A percentile compares a stretch with the other conserved stretches of the same genome.
Conservation (phyloP, 2,888 invertebrate species). For the Tryphoninae sp. region DNA sequence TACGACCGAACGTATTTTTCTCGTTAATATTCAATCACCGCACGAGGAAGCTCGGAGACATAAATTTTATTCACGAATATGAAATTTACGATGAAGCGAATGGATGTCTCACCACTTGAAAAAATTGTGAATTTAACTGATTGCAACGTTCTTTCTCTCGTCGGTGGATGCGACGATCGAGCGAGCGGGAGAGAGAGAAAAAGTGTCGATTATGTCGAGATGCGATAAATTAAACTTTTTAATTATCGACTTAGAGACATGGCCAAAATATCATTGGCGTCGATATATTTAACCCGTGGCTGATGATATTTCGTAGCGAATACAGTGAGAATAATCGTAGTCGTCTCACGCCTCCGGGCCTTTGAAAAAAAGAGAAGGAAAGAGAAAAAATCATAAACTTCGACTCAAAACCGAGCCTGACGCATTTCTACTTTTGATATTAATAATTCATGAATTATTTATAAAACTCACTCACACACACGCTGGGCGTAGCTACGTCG, state of each 20-base stretch:
- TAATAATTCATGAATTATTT: slow-evolving; percentile 40
- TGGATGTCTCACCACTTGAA: neutral
- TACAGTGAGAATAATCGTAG: slow-evolving; percentile 3
- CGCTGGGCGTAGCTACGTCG: neutral
- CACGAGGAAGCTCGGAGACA: neutral
- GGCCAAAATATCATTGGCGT: slow-evolving; percentile 1
- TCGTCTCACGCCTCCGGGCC: neutral
- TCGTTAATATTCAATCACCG: slow-evolving; percentile 56
- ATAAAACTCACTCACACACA: neutral
- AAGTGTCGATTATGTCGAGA: slow-evolving; percentile 43
- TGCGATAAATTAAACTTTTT: slow-evolving; percentile 55
- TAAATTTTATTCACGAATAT: slow-evolving; percentile 5
- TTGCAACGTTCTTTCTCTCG: neutral
- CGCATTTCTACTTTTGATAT: slow-evolving; percentile 1
- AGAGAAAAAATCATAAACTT: slow-evolving; percentile 9
- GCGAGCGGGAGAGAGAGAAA: neutral
- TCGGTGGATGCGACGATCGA: neutral
- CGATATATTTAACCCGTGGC: neutral
- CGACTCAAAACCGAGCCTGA: neutral
- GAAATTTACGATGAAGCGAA: neutral
- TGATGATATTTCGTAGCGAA: neutral
- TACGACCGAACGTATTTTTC: neutral
- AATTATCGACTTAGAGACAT: slow-evolving; percentile 29
- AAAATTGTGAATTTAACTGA: neutral
- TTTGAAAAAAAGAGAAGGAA: neutral